These are phyloP conservation scores for Colletes collaris DNA, from an alignment of 2,888 invertebrate species.

Conservation along the genomic window DNA sequence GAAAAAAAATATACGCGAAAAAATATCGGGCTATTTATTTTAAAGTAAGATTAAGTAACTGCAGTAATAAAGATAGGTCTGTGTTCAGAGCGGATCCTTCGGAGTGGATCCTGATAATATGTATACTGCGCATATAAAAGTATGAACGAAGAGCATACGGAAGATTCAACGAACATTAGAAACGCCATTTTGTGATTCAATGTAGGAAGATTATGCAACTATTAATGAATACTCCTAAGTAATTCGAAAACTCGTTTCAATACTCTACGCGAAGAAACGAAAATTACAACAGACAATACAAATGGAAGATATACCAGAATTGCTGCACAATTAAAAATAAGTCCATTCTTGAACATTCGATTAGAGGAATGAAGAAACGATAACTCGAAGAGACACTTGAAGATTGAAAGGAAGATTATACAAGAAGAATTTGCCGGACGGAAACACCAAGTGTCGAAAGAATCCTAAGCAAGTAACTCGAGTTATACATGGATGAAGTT, in stretches of 20 bases:
- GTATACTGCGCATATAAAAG: not conserved
- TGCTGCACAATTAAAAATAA: too few relatives aligned
- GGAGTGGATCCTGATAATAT: not conserved
- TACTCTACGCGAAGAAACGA: not conserved
- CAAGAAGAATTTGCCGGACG: conserved; percentile 6
- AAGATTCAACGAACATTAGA: conserved; percentile 6
- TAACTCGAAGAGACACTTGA: conserved; percentile 10
- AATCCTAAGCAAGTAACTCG: not conserved
- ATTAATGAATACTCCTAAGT: not conserved
- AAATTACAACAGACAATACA: not conserved
- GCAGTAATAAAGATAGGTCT: conserved; percentile 28
- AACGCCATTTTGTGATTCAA: conserved; percentile 4
- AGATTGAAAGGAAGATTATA: not conserved
- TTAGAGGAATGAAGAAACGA: not conserved
- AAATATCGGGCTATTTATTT: conserved; percentile 25
- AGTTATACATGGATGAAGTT: not conserved
- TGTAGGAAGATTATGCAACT: conserved; percentile 6
- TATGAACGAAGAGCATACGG: not conserved
- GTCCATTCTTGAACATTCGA: not conserved
- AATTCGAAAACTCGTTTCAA: not conserved
- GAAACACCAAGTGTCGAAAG: not conserved
- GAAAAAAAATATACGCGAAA: conserved; percentile 4
- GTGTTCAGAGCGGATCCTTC: conserved; percentile 23
- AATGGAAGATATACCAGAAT: not conserved
- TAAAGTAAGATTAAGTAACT: conserved; percentile 7